A percentile compares a stretch with the other conserved stretches of the same genome.
phyloP scores from a whole-genome alignment of 2,113 vertebrate species.

The Brachypodius melanocephalos region DNA sequence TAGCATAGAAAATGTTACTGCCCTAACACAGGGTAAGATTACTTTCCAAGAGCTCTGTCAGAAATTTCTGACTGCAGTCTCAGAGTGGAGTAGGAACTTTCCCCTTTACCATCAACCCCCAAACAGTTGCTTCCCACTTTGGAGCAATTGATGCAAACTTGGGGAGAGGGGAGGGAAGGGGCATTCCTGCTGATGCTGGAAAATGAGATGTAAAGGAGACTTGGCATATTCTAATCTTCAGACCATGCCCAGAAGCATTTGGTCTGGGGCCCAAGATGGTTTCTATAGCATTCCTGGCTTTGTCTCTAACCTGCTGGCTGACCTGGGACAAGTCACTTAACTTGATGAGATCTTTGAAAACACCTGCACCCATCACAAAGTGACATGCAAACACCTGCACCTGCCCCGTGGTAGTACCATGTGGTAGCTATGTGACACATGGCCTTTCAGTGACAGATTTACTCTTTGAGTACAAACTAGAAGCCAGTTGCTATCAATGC shows the following conservation, averaged over 20 bases:
- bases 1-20: not conserved
- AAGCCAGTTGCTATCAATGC: not conserved
- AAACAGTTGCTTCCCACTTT: not conserved
- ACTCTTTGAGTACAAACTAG: not conserved
- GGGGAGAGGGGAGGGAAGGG: not conserved
- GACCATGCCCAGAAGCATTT: not conserved
- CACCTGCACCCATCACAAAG: not conserved
- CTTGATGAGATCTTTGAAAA: not conserved
- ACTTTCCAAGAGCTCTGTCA: not conserved
- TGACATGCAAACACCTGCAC: not conserved
- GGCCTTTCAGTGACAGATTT: not conserved
- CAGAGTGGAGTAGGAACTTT: not conserved
- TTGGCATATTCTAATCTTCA: not conserved
- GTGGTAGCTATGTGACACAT: accelerated
- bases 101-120: not conserved
- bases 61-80: not conserved
- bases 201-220: not conserved
- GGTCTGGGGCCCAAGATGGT: not conserved
- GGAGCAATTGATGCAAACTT: not conserved
- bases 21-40: not conserved
- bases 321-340: not conserved
- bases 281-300: not conserved
- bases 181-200: not conserved
- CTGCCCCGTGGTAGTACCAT: accelerated
- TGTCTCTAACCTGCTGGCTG: not conserved